phyloP scores from a whole-genome alignment of 2,797 vertebrate species.

The Falco concolor region DNA sequence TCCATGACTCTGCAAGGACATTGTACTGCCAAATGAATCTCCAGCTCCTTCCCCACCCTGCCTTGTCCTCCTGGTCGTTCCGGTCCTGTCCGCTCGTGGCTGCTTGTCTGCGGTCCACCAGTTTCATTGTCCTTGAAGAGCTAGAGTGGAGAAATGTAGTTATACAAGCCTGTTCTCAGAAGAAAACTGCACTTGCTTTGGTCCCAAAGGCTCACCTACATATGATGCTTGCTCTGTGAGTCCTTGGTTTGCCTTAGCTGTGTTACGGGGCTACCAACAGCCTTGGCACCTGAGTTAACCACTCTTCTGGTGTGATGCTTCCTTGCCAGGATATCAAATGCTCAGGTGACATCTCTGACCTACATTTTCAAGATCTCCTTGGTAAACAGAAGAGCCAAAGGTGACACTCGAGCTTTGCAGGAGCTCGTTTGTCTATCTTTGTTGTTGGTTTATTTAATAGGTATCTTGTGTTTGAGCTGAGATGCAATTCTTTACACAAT shows the following conservation, averaged over 20 bases:
- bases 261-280: not conserved
- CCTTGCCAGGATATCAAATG: not conserved
- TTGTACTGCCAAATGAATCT: not conserved
- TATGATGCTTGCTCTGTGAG: not conserved
- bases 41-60: not conserved
- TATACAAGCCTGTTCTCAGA: not conserved
- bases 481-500: not conserved
- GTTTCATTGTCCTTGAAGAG: not conserved
- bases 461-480: not conserved
- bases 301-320: not conserved
- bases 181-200: not conserved
- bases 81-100: not conserved
- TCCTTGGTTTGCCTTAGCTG: not conserved
- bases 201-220: not conserved
- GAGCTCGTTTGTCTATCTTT: not conserved
- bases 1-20: too few species aligned
- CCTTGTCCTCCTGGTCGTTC: not conserved
- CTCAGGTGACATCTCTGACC: not conserved
- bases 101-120: not conserved
- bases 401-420: not conserved
- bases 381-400: not conserved
- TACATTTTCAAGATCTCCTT: not conserved
- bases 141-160: not conserved
- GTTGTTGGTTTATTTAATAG: not conserved
- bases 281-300: not conserved